Evolutionary conservation across 2,113 vertebrate genomes (phyloP).

Genomic region (Erpornis zantholeuca): DNA sequence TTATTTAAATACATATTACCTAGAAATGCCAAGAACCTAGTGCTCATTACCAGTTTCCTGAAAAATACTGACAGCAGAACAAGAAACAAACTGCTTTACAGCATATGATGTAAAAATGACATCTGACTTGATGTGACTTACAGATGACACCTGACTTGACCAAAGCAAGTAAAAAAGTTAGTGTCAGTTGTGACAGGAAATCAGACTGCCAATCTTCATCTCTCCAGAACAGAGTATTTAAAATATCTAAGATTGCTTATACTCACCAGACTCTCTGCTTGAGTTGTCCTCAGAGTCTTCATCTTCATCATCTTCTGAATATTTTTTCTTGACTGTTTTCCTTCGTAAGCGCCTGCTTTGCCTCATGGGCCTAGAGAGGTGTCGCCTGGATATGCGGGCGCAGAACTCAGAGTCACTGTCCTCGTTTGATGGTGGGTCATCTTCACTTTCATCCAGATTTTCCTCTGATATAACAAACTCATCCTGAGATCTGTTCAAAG

Average conservation of each 20-base stretch:
- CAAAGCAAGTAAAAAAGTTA: background rate
- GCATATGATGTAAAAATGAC: background rate
- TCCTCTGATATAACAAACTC: slow-evolving; percentile 89
- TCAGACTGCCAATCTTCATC: background rate
- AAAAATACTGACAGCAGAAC: background rate
- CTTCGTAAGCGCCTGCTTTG: slow-evolving; percentile 77
- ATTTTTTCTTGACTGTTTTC: slow-evolving; percentile 82
- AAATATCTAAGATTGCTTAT: background rate
- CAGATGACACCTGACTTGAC: background rate
- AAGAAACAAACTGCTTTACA: background rate
- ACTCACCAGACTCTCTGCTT: slow-evolving; percentile 78
- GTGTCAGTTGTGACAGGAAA: background rate
- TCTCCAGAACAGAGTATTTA: background rate
- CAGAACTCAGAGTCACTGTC: slow-evolving; percentile 82
- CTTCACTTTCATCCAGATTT: slow-evolving; percentile 83
- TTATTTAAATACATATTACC: background rate
- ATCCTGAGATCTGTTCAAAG: slow-evolving; percentile 83
- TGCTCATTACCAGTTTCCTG: background rate
- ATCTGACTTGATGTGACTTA: background rate
- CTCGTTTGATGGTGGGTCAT: slow-evolving; percentile 78
- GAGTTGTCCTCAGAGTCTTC: slow-evolving; percentile 79
- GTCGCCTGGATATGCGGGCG: slow-evolving; percentile 71
- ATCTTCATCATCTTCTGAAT: slow-evolving; percentile 93
- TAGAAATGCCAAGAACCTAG: background rate
- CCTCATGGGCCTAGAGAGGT: slow-evolving; percentile 71